Evolutionary conservation across 2,113 vertebrate genomes (phyloP).

Genomic region (Leiothrix lutea): DNA sequence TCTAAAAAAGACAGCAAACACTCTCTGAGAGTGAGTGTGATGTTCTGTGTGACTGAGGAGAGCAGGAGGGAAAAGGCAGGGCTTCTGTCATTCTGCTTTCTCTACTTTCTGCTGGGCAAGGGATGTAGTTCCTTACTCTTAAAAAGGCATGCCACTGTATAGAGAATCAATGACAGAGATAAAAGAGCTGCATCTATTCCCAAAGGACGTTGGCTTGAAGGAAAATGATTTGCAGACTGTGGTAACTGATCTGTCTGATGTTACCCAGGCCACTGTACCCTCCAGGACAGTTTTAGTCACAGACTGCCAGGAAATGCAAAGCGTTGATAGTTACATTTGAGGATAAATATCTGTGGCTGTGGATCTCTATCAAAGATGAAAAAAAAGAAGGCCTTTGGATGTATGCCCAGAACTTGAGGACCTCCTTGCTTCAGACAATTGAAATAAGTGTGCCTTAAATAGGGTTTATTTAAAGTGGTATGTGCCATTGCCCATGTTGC

Average conservation of each 20-base stretch:
- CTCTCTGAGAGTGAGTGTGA: not conserved
- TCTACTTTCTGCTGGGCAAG: not conserved
- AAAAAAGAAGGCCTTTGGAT: not conserved
- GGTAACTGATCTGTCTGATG: not conserved
- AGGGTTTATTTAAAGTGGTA: not conserved
- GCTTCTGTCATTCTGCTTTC: not conserved
- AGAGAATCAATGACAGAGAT: not conserved
- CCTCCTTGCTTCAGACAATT: constrained; percentile 5
- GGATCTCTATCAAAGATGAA: not conserved
- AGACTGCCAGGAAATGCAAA: not conserved
- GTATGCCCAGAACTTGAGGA: not conserved
- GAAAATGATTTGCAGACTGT: not conserved
- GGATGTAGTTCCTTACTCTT: not conserved
- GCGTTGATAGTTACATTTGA: not conserved
- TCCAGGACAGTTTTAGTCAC: not conserved
- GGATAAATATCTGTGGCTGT: not conserved
- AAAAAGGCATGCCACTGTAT: not conserved
- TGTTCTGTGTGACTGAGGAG: not conserved
- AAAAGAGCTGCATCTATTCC: not conserved
- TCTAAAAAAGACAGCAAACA: not conserved
- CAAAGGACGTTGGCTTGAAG: not conserved
- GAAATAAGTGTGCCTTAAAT: constrained; percentile 1
- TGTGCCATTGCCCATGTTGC: not conserved
- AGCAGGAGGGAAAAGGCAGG: not conserved
- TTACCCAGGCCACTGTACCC: not conserved